phyloP scores from a whole-genome alignment of 2,888 invertebrate species.

The Didymodactylos carnosus region DNA sequence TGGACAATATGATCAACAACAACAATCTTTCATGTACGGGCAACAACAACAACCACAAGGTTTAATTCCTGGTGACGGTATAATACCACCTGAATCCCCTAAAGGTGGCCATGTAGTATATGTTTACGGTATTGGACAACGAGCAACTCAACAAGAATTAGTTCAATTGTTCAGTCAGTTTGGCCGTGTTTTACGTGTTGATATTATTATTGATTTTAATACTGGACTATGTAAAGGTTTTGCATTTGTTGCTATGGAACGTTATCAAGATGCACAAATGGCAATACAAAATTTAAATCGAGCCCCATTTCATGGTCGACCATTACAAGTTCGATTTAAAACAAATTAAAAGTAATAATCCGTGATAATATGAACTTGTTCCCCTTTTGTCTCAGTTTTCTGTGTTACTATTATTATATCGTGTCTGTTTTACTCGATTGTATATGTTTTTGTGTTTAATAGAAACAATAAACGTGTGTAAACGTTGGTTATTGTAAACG shows the following conservation, averaged over 20 bases:
- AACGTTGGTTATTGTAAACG: too few relatives aligned
- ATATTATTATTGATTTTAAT: neutral
- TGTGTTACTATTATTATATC: too few relatives aligned
- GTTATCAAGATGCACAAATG: neutral
- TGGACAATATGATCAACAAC: neutral
- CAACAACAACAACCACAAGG: neutral
- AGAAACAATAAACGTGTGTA: too few relatives aligned
- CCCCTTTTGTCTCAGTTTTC: too few relatives aligned
- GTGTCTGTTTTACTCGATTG: too few relatives aligned
- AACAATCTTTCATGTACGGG: neutral
- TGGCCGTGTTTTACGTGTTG: neutral
- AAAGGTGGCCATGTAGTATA: neutral
- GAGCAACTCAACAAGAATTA: neutral
- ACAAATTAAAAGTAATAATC: too few relatives aligned
- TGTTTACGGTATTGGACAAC: neutral
- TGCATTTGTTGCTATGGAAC: neutral
- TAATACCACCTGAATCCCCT: neutral
- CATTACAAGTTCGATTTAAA: neutral
- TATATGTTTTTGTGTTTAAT: too few relatives aligned
- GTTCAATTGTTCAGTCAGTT: neutral
- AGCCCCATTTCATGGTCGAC: neutral
- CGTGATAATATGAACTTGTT: too few relatives aligned
- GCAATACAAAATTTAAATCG: neutral
- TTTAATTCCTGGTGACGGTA: too few relatives aligned
- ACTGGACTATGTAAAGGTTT: neutral